These are phyloP conservation scores for Phacellophora camtschatica DNA, from an alignment of 30 jellyfish, hydroid and myxozoan species.

Conservation along the genomic window DNA sequence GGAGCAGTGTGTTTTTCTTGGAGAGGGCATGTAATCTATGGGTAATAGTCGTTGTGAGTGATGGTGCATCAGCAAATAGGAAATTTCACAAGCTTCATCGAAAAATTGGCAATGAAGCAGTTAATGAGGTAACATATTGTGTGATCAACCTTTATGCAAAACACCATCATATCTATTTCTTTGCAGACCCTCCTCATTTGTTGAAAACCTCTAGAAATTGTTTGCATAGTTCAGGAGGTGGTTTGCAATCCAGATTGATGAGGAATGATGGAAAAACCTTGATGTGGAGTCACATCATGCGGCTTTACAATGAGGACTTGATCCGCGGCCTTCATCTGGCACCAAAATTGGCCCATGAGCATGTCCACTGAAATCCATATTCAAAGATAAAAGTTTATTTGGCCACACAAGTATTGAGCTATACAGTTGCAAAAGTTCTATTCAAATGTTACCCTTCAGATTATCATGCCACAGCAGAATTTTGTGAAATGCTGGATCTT, in stretches of 20 bases:
- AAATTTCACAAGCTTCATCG: constrained; percentile 47
- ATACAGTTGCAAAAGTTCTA: constrained; percentile 55
- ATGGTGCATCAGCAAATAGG: constrained; percentile 65
- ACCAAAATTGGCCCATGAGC: constrained; percentile 58
- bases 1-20: constrained; percentile 48
- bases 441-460: constrained; percentile 1
- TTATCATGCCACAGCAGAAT: constrained; percentile 42
- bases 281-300: constrained; percentile 51
- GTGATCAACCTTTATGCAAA: constrained; percentile 40
- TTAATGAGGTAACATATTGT: constrained; percentile 37
- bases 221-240: constrained; percentile 52
- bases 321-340: constrained; percentile 15
- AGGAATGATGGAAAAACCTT: constrained; percentile 51
- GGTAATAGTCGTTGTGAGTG: constrained; percentile 62
- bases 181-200: constrained; percentile 58
- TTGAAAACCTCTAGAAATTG: constrained; percentile 56
- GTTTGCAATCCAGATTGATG: constrained; percentile 33
- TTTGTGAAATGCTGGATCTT: constrained; percentile 25
- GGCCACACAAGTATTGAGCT: constrained; percentile 64
- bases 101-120: constrained; percentile 35
- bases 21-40: constrained; percentile 59
- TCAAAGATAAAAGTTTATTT: constrained; percentile 38
- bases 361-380: constrained; percentile 41
- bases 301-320: constrained; percentile 23
- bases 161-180: constrained; percentile 44